A percentile compares a stretch with the other conserved stretches of the same genome.
These are phyloP conservation scores for Chrysolina americana DNA, from an alignment of 2,888 invertebrate genomes.

Conservation along the genomic window DNA sequence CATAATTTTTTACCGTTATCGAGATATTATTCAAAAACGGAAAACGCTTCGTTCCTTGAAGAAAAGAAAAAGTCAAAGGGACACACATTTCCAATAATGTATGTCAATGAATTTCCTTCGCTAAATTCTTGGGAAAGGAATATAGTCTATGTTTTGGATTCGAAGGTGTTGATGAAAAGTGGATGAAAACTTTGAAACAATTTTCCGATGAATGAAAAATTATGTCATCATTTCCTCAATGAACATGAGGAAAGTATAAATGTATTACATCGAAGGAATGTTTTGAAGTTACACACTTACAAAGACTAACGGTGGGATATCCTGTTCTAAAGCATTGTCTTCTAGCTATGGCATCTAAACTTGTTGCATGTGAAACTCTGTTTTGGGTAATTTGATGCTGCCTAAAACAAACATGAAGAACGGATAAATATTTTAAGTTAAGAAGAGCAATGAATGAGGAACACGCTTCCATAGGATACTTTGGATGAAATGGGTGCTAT, in stretches of 20 bases:
- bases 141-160: too few relatives aligned
- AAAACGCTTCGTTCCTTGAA: too few relatives aligned
- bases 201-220: not conserved
- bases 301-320: slow-evolving; percentile 74
- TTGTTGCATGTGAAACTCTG: slow-evolving; percentile 73
- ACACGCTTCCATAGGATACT: not conserved
- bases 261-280: slow-evolving; percentile 26
- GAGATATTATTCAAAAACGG: too few relatives aligned
- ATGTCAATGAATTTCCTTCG: too few relatives aligned
- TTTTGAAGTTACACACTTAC: slow-evolving; percentile 68
- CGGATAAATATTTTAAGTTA: not conserved
- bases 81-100: too few relatives aligned
- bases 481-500: too few relatives aligned
- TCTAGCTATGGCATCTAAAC: slow-evolving; percentile 74
- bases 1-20: too few relatives aligned
- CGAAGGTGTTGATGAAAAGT: too few relatives aligned
- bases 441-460: too few relatives aligned
- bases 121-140: too few relatives aligned
- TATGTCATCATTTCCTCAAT: not conserved
- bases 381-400: slow-evolving; percentile 61
- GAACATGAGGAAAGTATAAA: too few relatives aligned
- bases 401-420: slow-evolving; percentile 51
- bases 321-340: slow-evolving; percentile 69
- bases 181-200: not conserved
- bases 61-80: too few relatives aligned